Conservation (phyloP, 1,140 invertebrate genomes). For the Formica exsecta region DNA sequence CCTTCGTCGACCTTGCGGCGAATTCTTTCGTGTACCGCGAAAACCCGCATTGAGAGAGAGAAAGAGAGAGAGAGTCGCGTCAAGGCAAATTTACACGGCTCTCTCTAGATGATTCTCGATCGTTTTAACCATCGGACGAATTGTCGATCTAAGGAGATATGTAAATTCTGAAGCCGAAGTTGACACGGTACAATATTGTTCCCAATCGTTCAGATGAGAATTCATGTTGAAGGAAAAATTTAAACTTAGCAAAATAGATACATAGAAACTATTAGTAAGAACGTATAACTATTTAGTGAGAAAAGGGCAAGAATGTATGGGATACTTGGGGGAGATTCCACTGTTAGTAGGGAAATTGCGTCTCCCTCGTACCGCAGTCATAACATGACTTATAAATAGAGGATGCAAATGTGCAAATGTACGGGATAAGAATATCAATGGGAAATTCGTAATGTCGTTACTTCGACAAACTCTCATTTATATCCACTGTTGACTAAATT, state of each 20-base stretch:
- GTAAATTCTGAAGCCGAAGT: background rate
- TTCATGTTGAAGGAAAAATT: background rate
- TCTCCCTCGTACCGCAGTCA: slow-evolving; percentile 10
- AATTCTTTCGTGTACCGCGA: slow-evolving; percentile 63
- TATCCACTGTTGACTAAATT: background rate
- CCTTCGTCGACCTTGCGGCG: slow-evolving; percentile 62
- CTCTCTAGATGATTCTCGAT: background rate
- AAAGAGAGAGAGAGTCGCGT: background rate
- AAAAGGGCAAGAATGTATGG: background rate
- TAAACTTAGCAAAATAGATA: background rate
- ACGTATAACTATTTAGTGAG: background rate
- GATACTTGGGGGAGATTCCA: background rate
- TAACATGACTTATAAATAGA: slow-evolving; percentile 42
- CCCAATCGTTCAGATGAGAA: background rate
- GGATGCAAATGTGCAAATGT: slow-evolving; percentile 16
- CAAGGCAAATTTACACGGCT: slow-evolving; percentile 15
- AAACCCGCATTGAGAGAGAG: slow-evolving; percentile 48
- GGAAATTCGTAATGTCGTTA: slow-evolving; percentile 30
- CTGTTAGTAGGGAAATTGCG: background rate
- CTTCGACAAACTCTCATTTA: background rate
- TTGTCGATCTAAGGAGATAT: background rate
- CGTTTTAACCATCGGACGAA: background rate
- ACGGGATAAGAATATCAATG: slow-evolving; percentile 27
- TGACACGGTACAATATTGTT: background rate
- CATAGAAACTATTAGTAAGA: background rate